Evolutionary conservation across 2,888 invertebrate species (phyloP).

Genomic region (Halictus quadricinctus): DNA sequence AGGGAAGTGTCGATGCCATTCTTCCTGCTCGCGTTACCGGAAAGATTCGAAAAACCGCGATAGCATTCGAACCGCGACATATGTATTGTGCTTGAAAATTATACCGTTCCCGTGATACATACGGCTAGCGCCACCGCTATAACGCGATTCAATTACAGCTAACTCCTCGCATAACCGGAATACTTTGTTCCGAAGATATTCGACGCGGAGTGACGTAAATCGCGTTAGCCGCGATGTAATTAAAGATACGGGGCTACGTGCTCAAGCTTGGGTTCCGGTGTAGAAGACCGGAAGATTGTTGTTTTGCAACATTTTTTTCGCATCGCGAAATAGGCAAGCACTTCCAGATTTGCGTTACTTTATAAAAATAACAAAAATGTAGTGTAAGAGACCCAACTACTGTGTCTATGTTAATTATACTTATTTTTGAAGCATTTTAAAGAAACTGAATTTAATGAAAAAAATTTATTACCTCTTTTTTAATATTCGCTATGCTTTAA

Average conservation of each 20-base stretch:
- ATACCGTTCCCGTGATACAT: conserved; percentile 10
- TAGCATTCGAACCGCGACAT: not conserved
- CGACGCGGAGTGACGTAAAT: not conserved
- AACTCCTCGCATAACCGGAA: not conserved
- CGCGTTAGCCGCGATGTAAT: not conserved
- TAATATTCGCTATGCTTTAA: no score
- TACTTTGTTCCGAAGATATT: not conserved
- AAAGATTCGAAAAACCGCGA: conserved; percentile 13
- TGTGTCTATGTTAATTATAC: no score
- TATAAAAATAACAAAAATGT: no score
- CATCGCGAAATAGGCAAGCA: no score
- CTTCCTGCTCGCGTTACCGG: conserved; percentile 33
- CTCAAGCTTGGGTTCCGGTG: no score
- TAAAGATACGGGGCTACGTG: not conserved
- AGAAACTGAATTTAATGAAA: no score
- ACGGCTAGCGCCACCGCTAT: not conserved
- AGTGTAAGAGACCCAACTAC: no score
- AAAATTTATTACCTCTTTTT: no score
- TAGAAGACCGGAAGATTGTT: no score
- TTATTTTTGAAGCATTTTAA: no score
- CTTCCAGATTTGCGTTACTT: no score
- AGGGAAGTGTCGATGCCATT: conserved; percentile 40
- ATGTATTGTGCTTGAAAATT: conserved; percentile 12
- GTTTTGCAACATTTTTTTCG: no score
- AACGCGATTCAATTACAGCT: conserved; percentile 14